phyloP scores from a whole-genome alignment of 2,888 invertebrate genomes.

The Caenorhabditis zanzibari region DNA sequence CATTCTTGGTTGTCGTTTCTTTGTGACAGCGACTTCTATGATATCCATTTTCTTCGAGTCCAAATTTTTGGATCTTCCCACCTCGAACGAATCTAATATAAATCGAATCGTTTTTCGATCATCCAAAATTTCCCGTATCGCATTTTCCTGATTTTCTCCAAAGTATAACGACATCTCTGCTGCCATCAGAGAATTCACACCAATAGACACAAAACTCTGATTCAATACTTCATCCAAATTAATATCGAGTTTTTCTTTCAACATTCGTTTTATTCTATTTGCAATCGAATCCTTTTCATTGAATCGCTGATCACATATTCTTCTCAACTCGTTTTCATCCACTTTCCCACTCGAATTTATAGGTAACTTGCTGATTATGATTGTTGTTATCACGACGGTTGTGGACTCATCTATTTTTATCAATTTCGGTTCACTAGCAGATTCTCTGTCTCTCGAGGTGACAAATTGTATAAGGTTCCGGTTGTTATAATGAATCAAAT shows the following conservation, averaged over 20 bases:
- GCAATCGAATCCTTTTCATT: not conserved
- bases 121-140: conserved; percentile 29
- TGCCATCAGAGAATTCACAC: conserved; percentile 43
- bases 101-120: conserved; percentile 23
- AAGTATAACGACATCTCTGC: conserved; percentile 37
- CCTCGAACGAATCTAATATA: conserved; percentile 12
- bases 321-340: conserved; percentile 33
- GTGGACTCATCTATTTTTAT: not conserved
- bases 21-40: not conserved
- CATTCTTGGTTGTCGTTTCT: conserved; percentile 36
- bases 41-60: not conserved
- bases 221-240: not conserved
- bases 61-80: not conserved
- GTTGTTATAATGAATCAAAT: conserved; percentile 25
- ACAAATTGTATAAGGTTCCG: conserved; percentile 32
- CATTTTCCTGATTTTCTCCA: not conserved
- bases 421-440: not conserved
- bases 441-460: not conserved
- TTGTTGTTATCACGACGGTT: conserved; percentile 1
- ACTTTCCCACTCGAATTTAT: conserved; percentile 59
- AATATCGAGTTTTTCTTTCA: conserved; percentile 9
- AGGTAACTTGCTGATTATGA: conserved; percentile 19
- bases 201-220: conserved; percentile 30
- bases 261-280: not conserved
- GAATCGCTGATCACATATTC: not conserved